A percentile compares a stretch with the other conserved stretches of the same genome.
phyloP scores from a whole-genome alignment of 2,113 vertebrate genomes.

The Scopus umbretta region DNA sequence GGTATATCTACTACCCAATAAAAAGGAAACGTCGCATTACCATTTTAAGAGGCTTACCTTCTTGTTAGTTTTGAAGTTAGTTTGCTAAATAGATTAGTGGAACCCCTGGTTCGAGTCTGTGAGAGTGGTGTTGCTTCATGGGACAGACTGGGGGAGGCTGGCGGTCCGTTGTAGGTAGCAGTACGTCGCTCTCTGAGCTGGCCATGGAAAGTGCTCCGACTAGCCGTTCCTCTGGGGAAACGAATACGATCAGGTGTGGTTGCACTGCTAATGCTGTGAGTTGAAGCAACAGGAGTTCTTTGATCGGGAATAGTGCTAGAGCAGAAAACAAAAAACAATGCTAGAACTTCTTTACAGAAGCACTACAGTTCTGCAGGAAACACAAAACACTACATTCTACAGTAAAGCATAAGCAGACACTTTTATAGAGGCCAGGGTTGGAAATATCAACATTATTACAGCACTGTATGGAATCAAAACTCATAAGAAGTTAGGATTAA shows the following conservation, averaged over 20 bases:
- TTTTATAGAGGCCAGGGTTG: slow-evolving; percentile 8
- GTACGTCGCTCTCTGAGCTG: slow-evolving; percentile 93
- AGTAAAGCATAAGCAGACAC: slow-evolving; percentile 9
- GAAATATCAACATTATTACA: slow-evolving; percentile 9
- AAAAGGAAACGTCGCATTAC: rapidly evolving
- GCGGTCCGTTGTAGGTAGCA: slow-evolving; percentile 94
- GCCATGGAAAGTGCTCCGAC: slow-evolving; percentile 96
- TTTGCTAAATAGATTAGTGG: slow-evolving; percentile 95
- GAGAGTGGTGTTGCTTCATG: slow-evolving; percentile 90
- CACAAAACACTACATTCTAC: slow-evolving; percentile 2
- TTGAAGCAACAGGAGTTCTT: slow-evolving; percentile 90
- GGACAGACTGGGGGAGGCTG: slow-evolving; percentile 92
- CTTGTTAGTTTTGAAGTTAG: slow-evolving; percentile 95
- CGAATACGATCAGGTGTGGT: slow-evolving; percentile 90
- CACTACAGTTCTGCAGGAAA: neutral
- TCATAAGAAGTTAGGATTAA: slow-evolving; percentile 36
- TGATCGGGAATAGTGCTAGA: slow-evolving; percentile 82
- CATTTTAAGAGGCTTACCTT: slow-evolving; percentile 75
- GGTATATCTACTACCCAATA: rapidly evolving
- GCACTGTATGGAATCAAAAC: slow-evolving; percentile 29
- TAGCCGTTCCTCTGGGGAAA: slow-evolving; percentile 91
- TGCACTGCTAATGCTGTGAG: slow-evolving; percentile 91
- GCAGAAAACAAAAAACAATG: neutral
- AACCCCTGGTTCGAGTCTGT: slow-evolving; percentile 89
- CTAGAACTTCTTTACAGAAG: neutral